phyloP scores from a whole-genome alignment of 2,888 invertebrate genomes.

The Lacanobia oleracea region DNA sequence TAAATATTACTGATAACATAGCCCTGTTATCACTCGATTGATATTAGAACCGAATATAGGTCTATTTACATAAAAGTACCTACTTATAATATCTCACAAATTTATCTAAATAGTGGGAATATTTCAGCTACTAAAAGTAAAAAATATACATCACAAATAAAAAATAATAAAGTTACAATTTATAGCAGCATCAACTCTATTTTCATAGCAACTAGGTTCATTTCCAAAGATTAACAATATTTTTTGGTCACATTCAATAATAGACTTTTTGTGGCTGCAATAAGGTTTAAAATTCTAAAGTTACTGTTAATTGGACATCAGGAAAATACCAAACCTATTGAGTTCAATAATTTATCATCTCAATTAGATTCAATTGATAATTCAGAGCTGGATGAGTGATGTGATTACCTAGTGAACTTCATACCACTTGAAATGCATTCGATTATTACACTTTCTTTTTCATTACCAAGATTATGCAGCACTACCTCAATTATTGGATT shows the following conservation, averaged over 20 bases:
- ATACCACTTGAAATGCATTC: too few relatives aligned
- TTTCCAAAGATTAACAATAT: conserved; percentile 2
- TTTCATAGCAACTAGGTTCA: not conserved
- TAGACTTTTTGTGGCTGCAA: not conserved
- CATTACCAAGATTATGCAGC: too few relatives aligned
- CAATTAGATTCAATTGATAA: not conserved
- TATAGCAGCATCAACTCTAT: not conserved
- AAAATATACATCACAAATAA: not conserved
- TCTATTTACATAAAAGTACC: not conserved
- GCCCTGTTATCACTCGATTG: not conserved
- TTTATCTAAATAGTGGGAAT: not conserved
- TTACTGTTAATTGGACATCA: not conserved
- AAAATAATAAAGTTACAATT: not conserved
- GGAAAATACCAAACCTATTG: not conserved
- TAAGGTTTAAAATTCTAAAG: conserved; percentile 4
- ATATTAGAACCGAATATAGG: not conserved
- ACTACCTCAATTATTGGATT: too few relatives aligned
- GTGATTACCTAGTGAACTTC: too few relatives aligned
- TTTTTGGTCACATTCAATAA: not conserved
- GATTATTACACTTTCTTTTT: too few relatives aligned
- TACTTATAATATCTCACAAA: too few relatives aligned
- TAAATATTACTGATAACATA: conserved; percentile 11
- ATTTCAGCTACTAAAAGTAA: not conserved
- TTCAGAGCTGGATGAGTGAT: too few relatives aligned
- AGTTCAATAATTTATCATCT: not conserved